A percentile compares a stretch with the other conserved stretches of the same genome.
phyloP scores from a whole-genome alignment of 2,888 invertebrate species.

The Globia sparganii region DNA sequence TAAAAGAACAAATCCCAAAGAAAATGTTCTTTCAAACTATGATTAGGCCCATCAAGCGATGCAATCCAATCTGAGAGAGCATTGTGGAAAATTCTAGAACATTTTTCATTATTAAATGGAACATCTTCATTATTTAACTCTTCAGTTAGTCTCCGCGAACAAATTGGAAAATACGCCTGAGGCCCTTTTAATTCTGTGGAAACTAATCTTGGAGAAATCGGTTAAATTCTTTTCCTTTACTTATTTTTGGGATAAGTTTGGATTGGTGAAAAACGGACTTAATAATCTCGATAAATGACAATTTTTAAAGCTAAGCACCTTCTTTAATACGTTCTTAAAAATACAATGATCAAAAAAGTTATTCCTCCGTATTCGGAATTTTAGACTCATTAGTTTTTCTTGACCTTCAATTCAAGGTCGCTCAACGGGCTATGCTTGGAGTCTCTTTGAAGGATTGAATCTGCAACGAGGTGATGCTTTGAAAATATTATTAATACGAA shows the following conservation, averaged over 20 bases:
- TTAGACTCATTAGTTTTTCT: background rate
- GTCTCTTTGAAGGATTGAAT: background rate
- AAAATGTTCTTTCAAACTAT: constrained; percentile 43
- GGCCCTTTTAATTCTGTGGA: constrained; percentile 58
- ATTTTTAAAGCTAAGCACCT: background rate
- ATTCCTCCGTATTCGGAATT: too few species aligned
- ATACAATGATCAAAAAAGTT: background rate
- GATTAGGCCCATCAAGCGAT: constrained; percentile 40
- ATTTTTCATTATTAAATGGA: constrained; percentile 55
- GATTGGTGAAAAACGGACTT: background rate
- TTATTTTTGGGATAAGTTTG: constrained; percentile 14
- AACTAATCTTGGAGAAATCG: constrained; percentile 49
- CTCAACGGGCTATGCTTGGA: background rate
- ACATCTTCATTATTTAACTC: constrained; percentile 49
- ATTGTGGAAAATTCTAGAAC: constrained; percentile 54
- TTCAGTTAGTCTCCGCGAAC: constrained; percentile 37
- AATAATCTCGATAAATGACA: background rate
- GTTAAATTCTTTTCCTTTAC: constrained; percentile 21
- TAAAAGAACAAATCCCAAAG: constrained; percentile 12
- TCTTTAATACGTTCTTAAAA: background rate
- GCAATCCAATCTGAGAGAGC: constrained; percentile 40
- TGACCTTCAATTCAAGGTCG: background rate
- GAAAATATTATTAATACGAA: too few species aligned
- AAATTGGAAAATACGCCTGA: constrained; percentile 63
- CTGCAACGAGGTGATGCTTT: background rate